Conservation (phyloP, 2,113 vertebrate genomes). For the Elachura formosa region DNA sequence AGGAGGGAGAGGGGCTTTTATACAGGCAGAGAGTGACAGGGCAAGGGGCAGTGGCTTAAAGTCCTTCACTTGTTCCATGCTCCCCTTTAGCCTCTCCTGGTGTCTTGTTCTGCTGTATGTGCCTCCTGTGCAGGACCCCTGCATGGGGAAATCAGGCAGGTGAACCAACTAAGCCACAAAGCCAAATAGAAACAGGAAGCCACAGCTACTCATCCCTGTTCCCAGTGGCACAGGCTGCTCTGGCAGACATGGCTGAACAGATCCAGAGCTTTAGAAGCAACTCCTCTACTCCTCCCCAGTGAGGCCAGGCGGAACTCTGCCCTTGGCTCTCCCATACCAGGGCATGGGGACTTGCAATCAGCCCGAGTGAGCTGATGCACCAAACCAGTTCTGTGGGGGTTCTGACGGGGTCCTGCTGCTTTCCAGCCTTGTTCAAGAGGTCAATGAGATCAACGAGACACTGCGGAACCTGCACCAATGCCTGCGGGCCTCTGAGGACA, state of each 20-base stretch:
- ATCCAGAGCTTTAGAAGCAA: background rate
- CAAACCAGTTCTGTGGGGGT: too few species aligned
- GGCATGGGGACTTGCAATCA: rapidly evolving
- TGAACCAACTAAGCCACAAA: background rate
- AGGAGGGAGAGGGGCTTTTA: background rate
- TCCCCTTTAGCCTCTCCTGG: background rate
- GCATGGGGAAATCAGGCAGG: background rate
- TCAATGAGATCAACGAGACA: slow-evolving; percentile 84
- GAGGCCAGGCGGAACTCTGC: background rate
- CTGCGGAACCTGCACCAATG: slow-evolving; percentile 81
- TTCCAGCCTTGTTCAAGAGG: slow-evolving; percentile 84
- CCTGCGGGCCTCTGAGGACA: slow-evolving; percentile 82
- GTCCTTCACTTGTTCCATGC: background rate
- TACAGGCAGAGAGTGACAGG: background rate
- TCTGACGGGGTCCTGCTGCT: background rate
- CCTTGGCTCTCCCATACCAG: too few species aligned
- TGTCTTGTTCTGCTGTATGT: background rate
- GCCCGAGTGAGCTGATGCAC: rapidly evolving
- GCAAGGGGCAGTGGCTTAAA: too few species aligned
- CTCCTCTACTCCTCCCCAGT: rapidly evolving
- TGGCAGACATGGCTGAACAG: rapidly evolving
- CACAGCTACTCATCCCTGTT: background rate
- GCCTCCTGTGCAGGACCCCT: background rate
- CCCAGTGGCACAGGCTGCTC: rapidly evolving
- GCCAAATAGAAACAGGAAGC: background rate